Evolutionary conservation across 2,888 invertebrate genomes (phyloP), one percentile per base, ranked within the genome.

Genomic region (Anagyrus pseudococci): DNA sequence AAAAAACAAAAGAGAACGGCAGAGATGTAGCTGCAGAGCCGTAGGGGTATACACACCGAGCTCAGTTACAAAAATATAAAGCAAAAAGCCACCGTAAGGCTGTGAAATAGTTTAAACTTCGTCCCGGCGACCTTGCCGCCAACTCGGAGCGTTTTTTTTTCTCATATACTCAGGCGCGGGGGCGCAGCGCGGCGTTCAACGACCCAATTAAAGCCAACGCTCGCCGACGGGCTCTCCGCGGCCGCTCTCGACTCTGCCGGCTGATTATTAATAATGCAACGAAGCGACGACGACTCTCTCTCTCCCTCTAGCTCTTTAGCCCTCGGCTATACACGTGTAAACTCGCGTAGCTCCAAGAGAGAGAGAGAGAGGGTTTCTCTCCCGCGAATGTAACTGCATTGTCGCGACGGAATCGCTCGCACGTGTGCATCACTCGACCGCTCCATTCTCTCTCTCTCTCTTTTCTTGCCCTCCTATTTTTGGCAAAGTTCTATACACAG

Each of bases 251-350:
- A n/a, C n/a, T n/a, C n/a, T n/a, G 65, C 62, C 48, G 46, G 59
- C 54, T 44, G 55, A 73, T 74, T 76, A 76, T 75, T 75, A 77
- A 77, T 77, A 77, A 76, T 76, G 70, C 72, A 67, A n/a, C 70
- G 68, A 69, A 67, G 68, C 68, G 71, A 70, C 67, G 33, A 13
- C 33, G 2, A 13, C 13, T 37, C 4, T 37, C 33, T 37, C 15
- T 37, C 3, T 37, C 15, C 29, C 29, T 4, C 71, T 70, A 65
- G 68, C 65, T 64, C 57, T 23, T 52, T 47, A 47, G 40, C 44
- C 49, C 44, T 29, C 48, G 43, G 29, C 25, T 7, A 29, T 17
- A 59, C 13, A 26, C 22, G 17, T 8, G 20, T 37, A 52, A 20
- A 52, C 33, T 19, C 20, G n/a, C 50, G n/a, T n/a, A n/a, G n/a